These are phyloP conservation scores for Tenebrosternarchus preto DNA, from an alignment of 2,113 vertebrate species.

Conservation along the genomic window DNA sequence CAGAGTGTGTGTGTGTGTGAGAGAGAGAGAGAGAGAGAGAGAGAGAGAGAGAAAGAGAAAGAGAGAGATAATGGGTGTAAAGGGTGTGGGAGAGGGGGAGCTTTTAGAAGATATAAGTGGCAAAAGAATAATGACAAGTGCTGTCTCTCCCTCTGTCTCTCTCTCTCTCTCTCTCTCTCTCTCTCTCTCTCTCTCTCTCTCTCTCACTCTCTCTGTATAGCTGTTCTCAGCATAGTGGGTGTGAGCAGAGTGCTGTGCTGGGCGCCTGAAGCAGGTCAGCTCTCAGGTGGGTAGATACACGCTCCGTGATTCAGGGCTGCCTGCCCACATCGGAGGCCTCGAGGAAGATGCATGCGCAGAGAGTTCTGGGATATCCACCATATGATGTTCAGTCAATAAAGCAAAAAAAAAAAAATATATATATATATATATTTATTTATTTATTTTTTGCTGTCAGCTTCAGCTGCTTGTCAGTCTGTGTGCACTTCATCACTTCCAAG, in stretches of 20 bases:
- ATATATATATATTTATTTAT: no score
- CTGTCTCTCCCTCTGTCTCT: no score
- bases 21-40: slow-evolving; percentile 26
- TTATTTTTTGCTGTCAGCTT: slow-evolving; percentile 56
- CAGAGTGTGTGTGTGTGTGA: no score
- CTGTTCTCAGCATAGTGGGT: background rate
- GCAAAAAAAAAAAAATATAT: slow-evolving; percentile 47
- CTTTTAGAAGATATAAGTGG: slow-evolving; percentile 5
- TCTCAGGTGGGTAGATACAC: slow-evolving; percentile 47
- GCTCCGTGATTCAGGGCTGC: slow-evolving; percentile 24
- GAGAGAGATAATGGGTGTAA: slow-evolving; percentile 22
- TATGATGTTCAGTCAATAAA: slow-evolving; percentile 60
- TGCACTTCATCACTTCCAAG: slow-evolving; percentile 63
- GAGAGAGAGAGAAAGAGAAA: slow-evolving; percentile 27
- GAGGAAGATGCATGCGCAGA: no score
- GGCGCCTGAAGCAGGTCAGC: slow-evolving; percentile 42
- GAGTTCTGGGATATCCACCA: slow-evolving; percentile 51
- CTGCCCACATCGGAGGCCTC: slow-evolving; percentile 48
- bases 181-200: background rate
- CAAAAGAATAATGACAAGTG: background rate
- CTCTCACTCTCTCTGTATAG: background rate
- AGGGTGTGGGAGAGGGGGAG: background rate
- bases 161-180: no score
- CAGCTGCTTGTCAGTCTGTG: slow-evolving; percentile 50
- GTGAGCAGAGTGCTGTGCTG: background rate